phyloP scores from a whole-genome alignment of 1,140 invertebrate species.

The Planococcus citri region DNA sequence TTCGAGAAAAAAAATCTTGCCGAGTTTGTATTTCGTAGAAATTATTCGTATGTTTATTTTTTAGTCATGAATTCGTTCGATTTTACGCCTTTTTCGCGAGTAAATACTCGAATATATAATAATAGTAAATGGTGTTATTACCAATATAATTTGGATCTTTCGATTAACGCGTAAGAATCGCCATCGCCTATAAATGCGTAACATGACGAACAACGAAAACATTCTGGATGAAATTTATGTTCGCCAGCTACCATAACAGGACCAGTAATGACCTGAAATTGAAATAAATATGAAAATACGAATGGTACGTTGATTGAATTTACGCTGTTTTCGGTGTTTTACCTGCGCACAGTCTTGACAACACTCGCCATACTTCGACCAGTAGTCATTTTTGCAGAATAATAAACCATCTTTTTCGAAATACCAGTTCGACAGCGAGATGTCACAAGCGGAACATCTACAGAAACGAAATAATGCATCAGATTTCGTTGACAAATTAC shows the following conservation, averaged over 20 bases:
- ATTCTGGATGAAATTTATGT: conserved; percentile 91
- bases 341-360: conserved; percentile 77
- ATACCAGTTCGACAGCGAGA: conserved; percentile 75
- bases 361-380: conserved; percentile 70
- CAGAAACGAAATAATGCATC: conserved; percentile 20
- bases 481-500: no score
- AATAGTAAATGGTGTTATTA: conserved; percentile 34
- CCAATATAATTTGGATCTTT: conserved; percentile 79
- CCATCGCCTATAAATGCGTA: conserved; percentile 78
- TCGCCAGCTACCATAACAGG: conserved; percentile 89
- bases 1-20: no score
- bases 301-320: not conserved
- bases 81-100: no score
- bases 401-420: conserved; percentile 81
- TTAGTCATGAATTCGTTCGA: not conserved
- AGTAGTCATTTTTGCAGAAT: conserved; percentile 83
- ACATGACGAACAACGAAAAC: conserved; percentile 75
- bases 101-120: no score
- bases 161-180: conserved; percentile 78
- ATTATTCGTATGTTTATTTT: no score
- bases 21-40: no score
- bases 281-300: conserved; percentile 26
- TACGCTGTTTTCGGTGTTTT: not conserved
- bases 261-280: conserved; percentile 63
- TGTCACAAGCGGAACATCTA: conserved; percentile 78